These are phyloP conservation scores for Xiphophorus hellerii DNA, from an alignment of 2,113 vertebrate species.

Conservation along the genomic window DNA sequence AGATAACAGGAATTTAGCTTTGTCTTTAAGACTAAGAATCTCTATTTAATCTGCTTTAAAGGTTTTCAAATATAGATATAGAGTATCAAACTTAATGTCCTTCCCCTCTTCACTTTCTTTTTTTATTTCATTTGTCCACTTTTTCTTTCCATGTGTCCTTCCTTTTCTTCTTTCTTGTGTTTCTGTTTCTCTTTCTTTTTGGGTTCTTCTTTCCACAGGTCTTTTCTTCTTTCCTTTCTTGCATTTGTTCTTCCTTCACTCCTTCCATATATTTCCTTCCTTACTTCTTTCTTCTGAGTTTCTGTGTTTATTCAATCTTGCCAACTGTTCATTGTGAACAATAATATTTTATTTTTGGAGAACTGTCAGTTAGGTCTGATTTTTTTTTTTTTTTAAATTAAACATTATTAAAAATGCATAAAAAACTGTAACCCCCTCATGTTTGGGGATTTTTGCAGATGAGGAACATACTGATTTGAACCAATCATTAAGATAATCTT, in stretches of 20 bases:
- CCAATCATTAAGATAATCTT: conserved; percentile 44
- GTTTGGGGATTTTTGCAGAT: conserved; percentile 58
- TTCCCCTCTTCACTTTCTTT: neutral
- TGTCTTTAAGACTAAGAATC: neutral
- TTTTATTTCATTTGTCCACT: neutral
- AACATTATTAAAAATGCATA: neutral
- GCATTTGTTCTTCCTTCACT: neutral
- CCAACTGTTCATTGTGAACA: neutral
- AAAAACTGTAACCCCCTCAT: too few species aligned
- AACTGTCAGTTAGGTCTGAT: neutral
- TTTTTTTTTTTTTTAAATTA: too few species aligned
- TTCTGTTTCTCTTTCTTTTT: neutral
- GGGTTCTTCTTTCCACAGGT: neutral
- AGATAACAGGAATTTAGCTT: neutral
- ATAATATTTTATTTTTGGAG: neutral
- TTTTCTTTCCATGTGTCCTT: neutral
- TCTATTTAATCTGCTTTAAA: neutral
- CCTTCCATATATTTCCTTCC: neutral
- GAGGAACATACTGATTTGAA: conserved; percentile 37
- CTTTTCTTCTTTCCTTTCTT: neutral
- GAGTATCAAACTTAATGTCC: neutral
- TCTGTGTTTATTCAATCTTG: neutral
- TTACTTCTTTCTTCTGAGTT: neutral
- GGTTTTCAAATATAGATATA: neutral
- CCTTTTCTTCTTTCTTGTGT: neutral